phyloP scores from a whole-genome alignment of 2,797 vertebrate species.

The Pogoniulus pusillus region DNA sequence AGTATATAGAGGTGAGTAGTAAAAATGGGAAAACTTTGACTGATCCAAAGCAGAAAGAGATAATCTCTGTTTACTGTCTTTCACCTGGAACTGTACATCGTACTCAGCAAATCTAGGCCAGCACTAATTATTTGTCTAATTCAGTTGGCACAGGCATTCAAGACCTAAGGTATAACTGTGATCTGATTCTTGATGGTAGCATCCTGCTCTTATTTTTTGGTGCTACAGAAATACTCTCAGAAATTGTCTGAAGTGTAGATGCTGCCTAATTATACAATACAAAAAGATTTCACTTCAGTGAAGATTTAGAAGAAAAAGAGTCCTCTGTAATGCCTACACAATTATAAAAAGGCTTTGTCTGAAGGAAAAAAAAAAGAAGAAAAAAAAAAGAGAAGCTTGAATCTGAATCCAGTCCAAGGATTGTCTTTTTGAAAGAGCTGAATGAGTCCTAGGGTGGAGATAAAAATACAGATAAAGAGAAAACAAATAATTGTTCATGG shows the following conservation, averaged over 20 bases:
- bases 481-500: not conserved
- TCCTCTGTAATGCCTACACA: constrained; percentile 9
- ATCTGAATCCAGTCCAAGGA: constrained; percentile 6
- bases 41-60: not conserved
- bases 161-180: not conserved
- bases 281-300: not conserved
- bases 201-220: not conserved
- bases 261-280: not conserved
- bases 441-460: not conserved
- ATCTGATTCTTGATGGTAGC: not conserved
- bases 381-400: not conserved
- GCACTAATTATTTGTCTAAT: not conserved
- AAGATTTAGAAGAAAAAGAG: not conserved
- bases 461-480: constrained; percentile 34
- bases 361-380: not conserved
- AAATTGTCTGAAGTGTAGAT: not conserved
- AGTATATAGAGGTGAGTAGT: not conserved
- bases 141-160: not conserved
- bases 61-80: not conserved
- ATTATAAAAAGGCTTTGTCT: constrained; percentile 22
- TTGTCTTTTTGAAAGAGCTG: constrained; percentile 25
- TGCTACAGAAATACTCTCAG: not conserved
- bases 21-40: not conserved
- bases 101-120: not conserved
- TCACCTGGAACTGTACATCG: not conserved